phyloP scores from a whole-genome alignment of 2,888 invertebrate species.

The Pterostichus madidus region DNA sequence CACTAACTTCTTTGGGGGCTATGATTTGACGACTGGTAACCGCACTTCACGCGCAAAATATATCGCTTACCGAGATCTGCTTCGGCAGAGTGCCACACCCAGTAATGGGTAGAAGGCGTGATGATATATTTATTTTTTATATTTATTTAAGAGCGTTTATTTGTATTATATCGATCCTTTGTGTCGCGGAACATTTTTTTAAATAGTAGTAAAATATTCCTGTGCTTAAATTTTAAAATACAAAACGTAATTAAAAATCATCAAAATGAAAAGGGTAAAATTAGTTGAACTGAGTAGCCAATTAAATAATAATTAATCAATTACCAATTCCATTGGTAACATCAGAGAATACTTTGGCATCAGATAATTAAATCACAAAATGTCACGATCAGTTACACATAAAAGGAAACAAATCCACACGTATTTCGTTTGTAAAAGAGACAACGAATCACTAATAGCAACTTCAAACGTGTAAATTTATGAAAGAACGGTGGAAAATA shows the following conservation, averaged over 20 bases:
- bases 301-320: slow-evolving; percentile 43
- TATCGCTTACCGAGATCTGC: too few species aligned
- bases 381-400: slow-evolving; percentile 31
- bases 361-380: slow-evolving; percentile 31
- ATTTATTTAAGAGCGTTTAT: too few species aligned
- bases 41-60: too few species aligned
- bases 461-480: slow-evolving; percentile 60
- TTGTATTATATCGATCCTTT: too few species aligned
- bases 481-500: slow-evolving; percentile 56
- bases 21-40: too few species aligned
- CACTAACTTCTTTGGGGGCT: too few species aligned
- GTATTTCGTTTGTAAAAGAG: slow-evolving; percentile 3
- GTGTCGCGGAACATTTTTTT: too few species aligned
- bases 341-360: not conserved
- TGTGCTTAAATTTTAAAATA: not conserved
- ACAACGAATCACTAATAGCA: slow-evolving; percentile 24
- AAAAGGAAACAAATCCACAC: slow-evolving; percentile 44
- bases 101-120: too few species aligned
- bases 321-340: not conserved
- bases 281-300: not conserved
- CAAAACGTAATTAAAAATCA: slow-evolving; percentile 15
- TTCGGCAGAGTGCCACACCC: too few species aligned
- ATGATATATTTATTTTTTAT: too few species aligned
- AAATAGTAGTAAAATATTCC: too few species aligned
- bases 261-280: slow-evolving; percentile 3